These are phyloP conservation scores for Fragum whitleyi DNA, from an alignment of 2,888 invertebrate species.

Conservation along the genomic window DNA sequence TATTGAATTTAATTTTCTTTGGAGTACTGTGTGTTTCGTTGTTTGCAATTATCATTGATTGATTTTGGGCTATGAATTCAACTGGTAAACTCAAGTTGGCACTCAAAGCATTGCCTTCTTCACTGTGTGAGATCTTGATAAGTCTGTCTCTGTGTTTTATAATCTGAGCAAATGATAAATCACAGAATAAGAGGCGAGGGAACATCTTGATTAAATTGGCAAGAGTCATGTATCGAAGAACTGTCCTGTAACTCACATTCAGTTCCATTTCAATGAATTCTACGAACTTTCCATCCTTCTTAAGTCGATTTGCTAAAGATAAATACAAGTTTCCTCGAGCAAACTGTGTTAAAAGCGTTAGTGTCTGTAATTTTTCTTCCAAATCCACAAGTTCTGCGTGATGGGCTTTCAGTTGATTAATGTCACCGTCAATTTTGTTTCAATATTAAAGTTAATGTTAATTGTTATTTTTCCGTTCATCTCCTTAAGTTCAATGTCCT, in stretches of 20 bases:
- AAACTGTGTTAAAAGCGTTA: constrained; percentile 16
- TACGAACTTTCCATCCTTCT: constrained; percentile 19
- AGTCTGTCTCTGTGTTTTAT: constrained; percentile 24
- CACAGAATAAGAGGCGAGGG: constrained; percentile 25
- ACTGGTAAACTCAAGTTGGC: constrained; percentile 23
- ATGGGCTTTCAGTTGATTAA: constrained; percentile 1
- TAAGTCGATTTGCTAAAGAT: constrained; percentile 13
- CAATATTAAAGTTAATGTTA: constrained; percentile 25
- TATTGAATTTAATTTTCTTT: constrained; percentile 12
- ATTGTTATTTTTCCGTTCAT: constrained; percentile 25
- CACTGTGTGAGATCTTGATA: constrained; percentile 6
- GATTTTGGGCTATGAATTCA: constrained; percentile 11
- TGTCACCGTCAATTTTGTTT: constrained; percentile 19
- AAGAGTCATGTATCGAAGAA: constrained; percentile 33
- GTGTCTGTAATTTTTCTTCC: constrained; percentile 24
- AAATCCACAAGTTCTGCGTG: constrained; percentile 15
- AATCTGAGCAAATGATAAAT: constrained; percentile 33
- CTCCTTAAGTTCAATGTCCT: constrained; percentile 22
- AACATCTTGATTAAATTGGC: constrained; percentile 17
- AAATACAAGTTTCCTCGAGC: constrained; percentile 31
- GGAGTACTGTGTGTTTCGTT: constrained; percentile 18
- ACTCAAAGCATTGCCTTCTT: constrained; percentile 16
- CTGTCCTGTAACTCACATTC: constrained; percentile 15
- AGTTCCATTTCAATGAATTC: constrained; percentile 29
- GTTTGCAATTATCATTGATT: constrained; percentile 1